phyloP scores from a whole-genome alignment of 1,140 invertebrate genomes.

The honey bee (Apis mellifera) region DNA sequence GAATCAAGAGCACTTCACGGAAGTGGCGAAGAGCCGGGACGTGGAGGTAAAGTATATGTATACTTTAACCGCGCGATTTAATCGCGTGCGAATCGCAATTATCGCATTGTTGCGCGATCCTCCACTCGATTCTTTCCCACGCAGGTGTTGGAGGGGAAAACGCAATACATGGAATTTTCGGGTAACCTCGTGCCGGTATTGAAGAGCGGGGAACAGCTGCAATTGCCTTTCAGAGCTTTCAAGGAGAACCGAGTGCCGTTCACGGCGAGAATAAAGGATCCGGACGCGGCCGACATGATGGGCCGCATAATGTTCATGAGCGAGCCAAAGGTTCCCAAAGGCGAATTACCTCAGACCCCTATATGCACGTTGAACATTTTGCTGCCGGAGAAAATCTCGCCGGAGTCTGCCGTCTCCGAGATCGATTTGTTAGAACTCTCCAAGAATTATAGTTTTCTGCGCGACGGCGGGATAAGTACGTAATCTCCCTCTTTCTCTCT shows the following conservation, averaged over 20 bases:
- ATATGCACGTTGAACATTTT: constrained; percentile 95
- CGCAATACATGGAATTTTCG: constrained; percentile 96
- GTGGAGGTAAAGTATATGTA: constrained; percentile 88
- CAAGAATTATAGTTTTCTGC: constrained; percentile 85
- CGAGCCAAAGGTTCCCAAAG: constrained; percentile 92
- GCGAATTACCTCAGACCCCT: constrained; percentile 92
- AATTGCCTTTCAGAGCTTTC: constrained; percentile 93
- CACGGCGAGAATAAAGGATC: constrained; percentile 92
- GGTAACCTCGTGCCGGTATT: constrained; percentile 97
- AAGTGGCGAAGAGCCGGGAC: constrained; percentile 95
- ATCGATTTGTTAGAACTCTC: constrained; percentile 86
- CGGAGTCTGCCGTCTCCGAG: constrained; percentile 86
- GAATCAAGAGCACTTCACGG: constrained; percentile 95
- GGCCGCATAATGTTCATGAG: constrained; percentile 97
- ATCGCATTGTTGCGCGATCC: background rate
- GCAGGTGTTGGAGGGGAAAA: constrained; percentile 92
- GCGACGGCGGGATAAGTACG: constrained; percentile 83
- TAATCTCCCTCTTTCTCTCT: background rate
- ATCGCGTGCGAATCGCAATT: background rate
- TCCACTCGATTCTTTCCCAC: no score
- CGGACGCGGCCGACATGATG: constrained; percentile 85
- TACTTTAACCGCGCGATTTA: no score
- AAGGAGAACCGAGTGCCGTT: constrained; percentile 97
- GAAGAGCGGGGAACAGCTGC: constrained; percentile 96
- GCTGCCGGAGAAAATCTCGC: constrained; percentile 89